A percentile compares a stretch with the other conserved stretches of the same genome.
Conservation (phyloP, 2,113 vertebrate species). For the Hippopotamus amphibius region DNA sequence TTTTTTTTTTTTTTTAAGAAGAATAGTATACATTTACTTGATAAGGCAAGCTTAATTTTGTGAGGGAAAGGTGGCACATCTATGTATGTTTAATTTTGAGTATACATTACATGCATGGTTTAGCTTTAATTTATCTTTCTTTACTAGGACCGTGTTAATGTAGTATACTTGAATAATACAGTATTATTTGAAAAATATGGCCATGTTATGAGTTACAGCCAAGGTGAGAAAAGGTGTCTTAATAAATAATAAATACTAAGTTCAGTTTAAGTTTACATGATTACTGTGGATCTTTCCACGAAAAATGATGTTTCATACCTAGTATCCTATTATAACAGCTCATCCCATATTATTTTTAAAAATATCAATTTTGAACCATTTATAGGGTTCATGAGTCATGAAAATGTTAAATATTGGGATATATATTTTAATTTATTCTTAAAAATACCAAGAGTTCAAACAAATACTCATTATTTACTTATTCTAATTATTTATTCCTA, state of each 20-base stretch:
- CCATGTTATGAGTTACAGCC: neutral
- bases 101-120: neutral
- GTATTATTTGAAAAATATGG: neutral
- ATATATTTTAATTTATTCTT: neutral
- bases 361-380: slow-evolving; percentile 15
- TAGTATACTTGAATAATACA: neutral
- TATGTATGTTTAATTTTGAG: neutral
- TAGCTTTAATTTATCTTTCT: neutral
- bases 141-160: neutral
- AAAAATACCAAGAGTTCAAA: neutral
- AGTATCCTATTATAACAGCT: neutral
- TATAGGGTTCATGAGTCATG: slow-evolving; percentile 16
- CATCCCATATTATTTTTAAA: neutral
- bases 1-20: neutral
- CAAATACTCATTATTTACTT: neutral
- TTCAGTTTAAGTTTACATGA: neutral
- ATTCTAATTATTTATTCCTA: slow-evolving; percentile 10
- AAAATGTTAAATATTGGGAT: neutral
- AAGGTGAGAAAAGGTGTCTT: too few relatives aligned
- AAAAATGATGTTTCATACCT: neutral
- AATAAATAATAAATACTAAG: neutral
- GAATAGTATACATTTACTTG: neutral
- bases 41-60: neutral
- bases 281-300: neutral
- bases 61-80: neutral